Evolutionary conservation across 2,113 vertebrate species (phyloP), one percentile per base, ranked within the genome.

Genomic region (Scomber colias): DNA sequence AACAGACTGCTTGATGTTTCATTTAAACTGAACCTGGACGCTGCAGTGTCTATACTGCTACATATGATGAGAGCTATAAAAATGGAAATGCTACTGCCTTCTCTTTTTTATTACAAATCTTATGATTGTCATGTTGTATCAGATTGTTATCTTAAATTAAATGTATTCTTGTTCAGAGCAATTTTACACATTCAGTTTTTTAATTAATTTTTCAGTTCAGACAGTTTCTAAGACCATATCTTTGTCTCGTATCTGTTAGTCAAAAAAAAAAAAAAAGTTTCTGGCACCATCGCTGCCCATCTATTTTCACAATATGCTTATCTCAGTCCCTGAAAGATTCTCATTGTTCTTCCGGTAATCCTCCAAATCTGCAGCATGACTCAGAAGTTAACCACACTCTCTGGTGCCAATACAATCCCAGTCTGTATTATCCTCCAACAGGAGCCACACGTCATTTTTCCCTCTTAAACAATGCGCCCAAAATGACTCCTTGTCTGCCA

Each of bases 261-360:
- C 84, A 81, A 69, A 83, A 78, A 50, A 64, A 78, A 78, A 74
- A 75, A 71, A 76, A 81, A 85, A 62, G 63, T 90, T 89, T 89
- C 76, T 90, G 93, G 91, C 88, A 79, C 67, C 70, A 59, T 80
- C 61, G 9, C 70, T 85, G 77, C 65, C 78, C 89, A 85, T 89
- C 86, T 91, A 87, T 89, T 90, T 89, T 88, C 90, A 91, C 90
- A 93, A 92, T 92, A 92, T 91, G 90, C 90, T 93, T 90, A 92
- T 93, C 93, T 92, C 64, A 70, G 77, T 83, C 87, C 82, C 85
- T 92, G 89, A 94, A 94, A 92, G 87, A 89, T 85, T 88, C 66
- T 85, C 80, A 93, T 94, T 94, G 91, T 94, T 92, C 89, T 54
- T 69, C 64, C 3, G 21, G 85, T 93, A 94, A 94, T 95, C 92